Evolutionary conservation across 1,140 invertebrate species (phyloP).

Genomic region (Argopecten irradians): DNA sequence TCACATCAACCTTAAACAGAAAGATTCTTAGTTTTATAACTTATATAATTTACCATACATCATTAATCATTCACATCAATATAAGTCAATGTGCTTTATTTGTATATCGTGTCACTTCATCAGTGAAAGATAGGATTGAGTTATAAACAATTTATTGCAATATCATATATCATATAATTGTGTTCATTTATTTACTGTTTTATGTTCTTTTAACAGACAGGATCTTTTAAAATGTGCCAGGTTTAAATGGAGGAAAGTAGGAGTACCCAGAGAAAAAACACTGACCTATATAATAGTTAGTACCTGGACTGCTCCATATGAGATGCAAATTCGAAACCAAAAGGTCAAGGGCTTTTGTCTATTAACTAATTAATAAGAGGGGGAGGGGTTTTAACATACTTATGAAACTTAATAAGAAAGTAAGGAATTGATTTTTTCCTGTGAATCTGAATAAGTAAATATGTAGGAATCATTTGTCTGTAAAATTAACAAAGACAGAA

Average conservation of each 20-base stretch:
- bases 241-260: too few relatives aligned
- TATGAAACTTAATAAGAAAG: not conserved
- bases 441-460: not conserved
- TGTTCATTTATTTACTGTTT: too few relatives aligned
- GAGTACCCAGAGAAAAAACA: too few relatives aligned
- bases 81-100: not conserved
- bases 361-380: not conserved
- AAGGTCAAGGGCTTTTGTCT: not conserved
- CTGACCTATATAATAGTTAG: too few relatives aligned
- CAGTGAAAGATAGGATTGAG: conserved; percentile 7
- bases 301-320: too few relatives aligned
- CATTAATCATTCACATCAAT: not conserved
- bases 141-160: too few relatives aligned
- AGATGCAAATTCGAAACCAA: not conserved
- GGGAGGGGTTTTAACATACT: not conserved
- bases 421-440: not conserved
- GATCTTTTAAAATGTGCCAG: too few relatives aligned
- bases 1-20: conserved; percentile 90
- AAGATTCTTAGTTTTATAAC: too few relatives aligned
- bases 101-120: not conserved
- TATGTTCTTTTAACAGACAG: too few relatives aligned
- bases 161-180: too few relatives aligned
- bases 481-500: not conserved
- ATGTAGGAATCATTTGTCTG: not conserved
- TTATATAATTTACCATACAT: not conserved